These are phyloP conservation scores for Serinus canaria DNA, from an alignment of 2,113 vertebrate species.

Conservation along the genomic window DNA sequence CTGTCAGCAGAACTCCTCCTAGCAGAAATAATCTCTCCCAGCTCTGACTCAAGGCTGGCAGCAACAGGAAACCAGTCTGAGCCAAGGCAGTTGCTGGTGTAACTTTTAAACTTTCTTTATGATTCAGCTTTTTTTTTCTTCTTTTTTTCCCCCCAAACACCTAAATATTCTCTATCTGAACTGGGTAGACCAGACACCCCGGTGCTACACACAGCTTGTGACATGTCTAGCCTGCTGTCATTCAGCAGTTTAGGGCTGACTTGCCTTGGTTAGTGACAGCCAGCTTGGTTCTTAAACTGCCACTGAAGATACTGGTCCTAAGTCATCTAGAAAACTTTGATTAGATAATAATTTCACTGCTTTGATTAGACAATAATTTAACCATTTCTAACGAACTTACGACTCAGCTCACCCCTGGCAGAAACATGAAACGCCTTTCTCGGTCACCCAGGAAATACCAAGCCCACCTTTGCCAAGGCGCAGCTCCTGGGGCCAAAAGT, in stretches of 20 bases:
- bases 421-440: rapidly evolving
- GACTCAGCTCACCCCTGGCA: background rate
- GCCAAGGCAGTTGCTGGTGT: background rate
- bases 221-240: background rate
- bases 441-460: background rate
- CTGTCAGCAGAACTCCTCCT: background rate
- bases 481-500: background rate
- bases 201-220: rapidly evolving
- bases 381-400: background rate
- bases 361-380: background rate
- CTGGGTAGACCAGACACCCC: rapidly evolving
- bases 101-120: background rate
- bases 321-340: background rate
- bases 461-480: background rate
- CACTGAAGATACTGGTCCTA: background rate
- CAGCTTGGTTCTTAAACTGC: background rate
- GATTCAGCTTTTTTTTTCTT: background rate
- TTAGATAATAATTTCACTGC: background rate
- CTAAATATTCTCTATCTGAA: background rate
- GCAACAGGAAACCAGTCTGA: background rate
- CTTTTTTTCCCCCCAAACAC: background rate
- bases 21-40: background rate
- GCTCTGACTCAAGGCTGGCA: background rate
- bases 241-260: background rate
- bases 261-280: rapidly evolving